Evolutionary conservation across 1,140 invertebrate genomes (phyloP).

Genomic region (Apocrypta bakeri): DNA sequence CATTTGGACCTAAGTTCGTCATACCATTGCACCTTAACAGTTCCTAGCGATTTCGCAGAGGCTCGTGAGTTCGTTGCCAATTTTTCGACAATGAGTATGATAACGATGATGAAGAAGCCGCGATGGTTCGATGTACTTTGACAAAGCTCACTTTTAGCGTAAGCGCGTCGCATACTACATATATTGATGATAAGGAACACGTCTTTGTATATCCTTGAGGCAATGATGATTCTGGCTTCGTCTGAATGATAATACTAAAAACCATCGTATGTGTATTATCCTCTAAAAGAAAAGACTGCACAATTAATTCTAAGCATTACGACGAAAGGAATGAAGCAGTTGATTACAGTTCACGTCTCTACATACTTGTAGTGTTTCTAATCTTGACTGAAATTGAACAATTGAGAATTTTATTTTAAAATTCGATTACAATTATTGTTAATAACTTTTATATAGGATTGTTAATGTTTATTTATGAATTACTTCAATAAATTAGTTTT

Average conservation of each 20-base stretch:
- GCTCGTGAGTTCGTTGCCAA: not conserved
- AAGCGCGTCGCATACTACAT: conserved; percentile 21
- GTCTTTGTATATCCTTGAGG: conserved; percentile 15
- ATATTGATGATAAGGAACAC: conserved; percentile 9
- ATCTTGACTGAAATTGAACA: not conserved
- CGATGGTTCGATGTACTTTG: conserved; percentile 20
- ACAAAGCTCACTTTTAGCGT: conserved; percentile 16
- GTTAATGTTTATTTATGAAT: not conserved
- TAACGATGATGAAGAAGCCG: not conserved
- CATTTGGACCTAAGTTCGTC: conserved; percentile 91
- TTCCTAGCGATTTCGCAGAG: conserved; percentile 63
- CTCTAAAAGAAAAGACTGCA: not conserved
- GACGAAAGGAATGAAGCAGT: not conserved
- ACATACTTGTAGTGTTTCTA: not conserved
- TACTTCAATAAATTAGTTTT: not conserved
- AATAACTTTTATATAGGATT: not conserved
- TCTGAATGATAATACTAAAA: conserved; percentile 32
- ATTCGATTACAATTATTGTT: not conserved
- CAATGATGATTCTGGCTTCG: not conserved
- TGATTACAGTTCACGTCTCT: conserved; percentile 7
- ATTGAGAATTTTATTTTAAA: not conserved
- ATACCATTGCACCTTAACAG: conserved; percentile 86
- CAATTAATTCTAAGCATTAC: not conserved
- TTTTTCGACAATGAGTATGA: not conserved
- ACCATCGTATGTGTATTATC: conserved; percentile 14